Conservation (phyloP, 1,140 invertebrate genomes). For the Saccostrea glomerata region DNA sequence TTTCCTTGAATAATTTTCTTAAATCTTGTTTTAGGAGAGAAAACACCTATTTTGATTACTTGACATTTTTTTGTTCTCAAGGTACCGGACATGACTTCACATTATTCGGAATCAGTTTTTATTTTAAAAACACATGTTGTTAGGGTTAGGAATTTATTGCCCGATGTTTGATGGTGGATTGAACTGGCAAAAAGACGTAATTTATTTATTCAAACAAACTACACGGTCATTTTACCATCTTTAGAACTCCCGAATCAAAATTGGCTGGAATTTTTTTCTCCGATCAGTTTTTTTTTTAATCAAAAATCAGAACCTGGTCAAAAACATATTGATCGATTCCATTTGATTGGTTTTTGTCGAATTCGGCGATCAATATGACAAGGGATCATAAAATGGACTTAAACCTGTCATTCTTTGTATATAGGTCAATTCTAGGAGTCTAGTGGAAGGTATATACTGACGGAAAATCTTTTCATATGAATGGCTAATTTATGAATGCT, state of each 20-base stretch:
- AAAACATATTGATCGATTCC: not conserved
- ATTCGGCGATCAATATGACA: not conserved
- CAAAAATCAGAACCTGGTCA: not conserved
- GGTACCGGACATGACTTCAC: not conserved
- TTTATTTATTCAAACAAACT: not conserved
- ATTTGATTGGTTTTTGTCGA: not conserved
- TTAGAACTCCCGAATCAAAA: not conserved
- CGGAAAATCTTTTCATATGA: not conserved
- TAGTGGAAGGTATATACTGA: not conserved
- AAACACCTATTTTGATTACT: slow-evolving; percentile 1
- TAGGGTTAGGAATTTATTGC: not conserved
- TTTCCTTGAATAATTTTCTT: slow-evolving; percentile 11
- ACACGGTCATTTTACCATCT: not conserved
- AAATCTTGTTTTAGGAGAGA: not conserved
- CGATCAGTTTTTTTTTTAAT: not conserved
- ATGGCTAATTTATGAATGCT: slow-evolving; percentile 29
- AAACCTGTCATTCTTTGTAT: slow-evolving; percentile 14
- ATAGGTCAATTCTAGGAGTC: not conserved
- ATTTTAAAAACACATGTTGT: slow-evolving; percentile 5
- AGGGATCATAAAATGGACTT: not conserved
- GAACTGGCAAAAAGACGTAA: not conserved
- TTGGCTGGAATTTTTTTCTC: not conserved
- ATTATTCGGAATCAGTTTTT: not conserved
- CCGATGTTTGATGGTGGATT: not conserved
- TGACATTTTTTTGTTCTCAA: not conserved